These are phyloP conservation scores for Halocynthia roretzi DNA, from an alignment of 23 tunicate species.

Conservation along the genomic window DNA sequence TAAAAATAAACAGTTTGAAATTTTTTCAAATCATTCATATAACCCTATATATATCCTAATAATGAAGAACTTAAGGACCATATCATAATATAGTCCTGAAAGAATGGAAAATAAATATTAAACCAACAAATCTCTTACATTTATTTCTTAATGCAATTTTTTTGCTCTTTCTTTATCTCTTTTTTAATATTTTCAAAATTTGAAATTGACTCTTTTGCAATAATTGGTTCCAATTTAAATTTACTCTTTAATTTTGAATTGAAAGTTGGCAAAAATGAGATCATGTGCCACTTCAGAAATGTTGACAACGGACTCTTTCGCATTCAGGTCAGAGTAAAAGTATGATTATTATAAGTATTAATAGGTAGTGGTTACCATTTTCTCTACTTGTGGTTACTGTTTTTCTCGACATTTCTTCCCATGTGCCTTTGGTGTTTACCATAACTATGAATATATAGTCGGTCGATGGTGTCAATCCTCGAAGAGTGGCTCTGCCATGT, in stretches of 20 bases:
- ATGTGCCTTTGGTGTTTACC: neutral
- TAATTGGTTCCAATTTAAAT: no score
- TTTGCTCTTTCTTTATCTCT: no score
- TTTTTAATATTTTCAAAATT: no score
- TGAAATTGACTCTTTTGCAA: no score
- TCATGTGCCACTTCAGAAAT: neutral
- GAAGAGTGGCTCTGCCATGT: neutral
- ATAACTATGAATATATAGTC: neutral
- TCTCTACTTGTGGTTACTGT: neutral
- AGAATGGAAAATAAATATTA: no score
- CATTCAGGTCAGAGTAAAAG: neutral
- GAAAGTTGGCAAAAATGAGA: neutral
- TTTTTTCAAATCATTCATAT: no score
- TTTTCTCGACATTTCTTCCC: conserved; percentile 3
- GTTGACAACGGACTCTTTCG: neutral
- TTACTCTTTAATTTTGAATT: neutral
- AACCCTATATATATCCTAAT: no score
- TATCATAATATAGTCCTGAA: no score
- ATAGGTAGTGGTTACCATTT: neutral
- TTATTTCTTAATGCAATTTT: no score
- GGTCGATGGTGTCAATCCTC: neutral
- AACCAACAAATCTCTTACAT: no score
- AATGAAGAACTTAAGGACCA: no score
- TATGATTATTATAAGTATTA: neutral
- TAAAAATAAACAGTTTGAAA: no score